A percentile compares a stretch with the other conserved stretches of the same genome.
These are phyloP conservation scores for Diploscapter pachys DNA, from an alignment of 1,140 invertebrate genomes.

Conservation along the genomic window DNA sequence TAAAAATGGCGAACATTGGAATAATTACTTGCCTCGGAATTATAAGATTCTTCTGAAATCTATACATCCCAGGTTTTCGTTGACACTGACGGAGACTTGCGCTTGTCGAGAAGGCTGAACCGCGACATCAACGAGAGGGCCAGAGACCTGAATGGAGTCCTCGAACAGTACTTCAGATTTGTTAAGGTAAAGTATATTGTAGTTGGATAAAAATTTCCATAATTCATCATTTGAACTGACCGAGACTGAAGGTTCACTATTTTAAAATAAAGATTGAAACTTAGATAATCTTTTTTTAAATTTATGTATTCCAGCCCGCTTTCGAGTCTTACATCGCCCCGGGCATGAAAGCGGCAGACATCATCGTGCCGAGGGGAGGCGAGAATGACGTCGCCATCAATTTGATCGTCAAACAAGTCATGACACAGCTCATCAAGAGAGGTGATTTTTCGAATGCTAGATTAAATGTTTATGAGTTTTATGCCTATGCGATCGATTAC, in stretches of 20 bases:
- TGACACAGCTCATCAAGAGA: slow-evolving; percentile 74
- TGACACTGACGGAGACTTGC: slow-evolving; percentile 93
- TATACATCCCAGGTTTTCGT: slow-evolving; percentile 71
- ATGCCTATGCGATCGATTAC: slow-evolving; percentile 7
- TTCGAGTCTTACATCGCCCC: slow-evolving; percentile 97
- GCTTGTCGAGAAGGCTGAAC: slow-evolving; percentile 80
- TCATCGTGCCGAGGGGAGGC: slow-evolving; percentile 75
- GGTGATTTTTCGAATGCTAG: slow-evolving; percentile 12
- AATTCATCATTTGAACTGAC: no score
- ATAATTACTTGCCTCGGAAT: no score
- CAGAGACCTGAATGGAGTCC: slow-evolving; percentile 83
- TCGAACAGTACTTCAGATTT: slow-evolving; percentile 92
- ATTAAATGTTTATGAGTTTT: slow-evolving; percentile 1
- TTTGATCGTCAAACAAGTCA: slow-evolving; percentile 93
- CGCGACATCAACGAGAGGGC: slow-evolving; percentile 90
- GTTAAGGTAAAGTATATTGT: slow-evolving; percentile 69
- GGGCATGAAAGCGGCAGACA: slow-evolving; percentile 67
- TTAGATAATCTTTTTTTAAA: neutral
- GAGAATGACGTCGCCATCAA: slow-evolving; percentile 95
- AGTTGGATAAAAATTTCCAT: neutral
- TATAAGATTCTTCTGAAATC: no score
- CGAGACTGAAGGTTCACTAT: no score
- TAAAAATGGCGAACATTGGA: no score
- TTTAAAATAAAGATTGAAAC: no score
- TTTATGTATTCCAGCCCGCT: slow-evolving; percentile 55